phyloP scores from a whole-genome alignment of 2,888 invertebrate species.

The Eilema depressum region DNA sequence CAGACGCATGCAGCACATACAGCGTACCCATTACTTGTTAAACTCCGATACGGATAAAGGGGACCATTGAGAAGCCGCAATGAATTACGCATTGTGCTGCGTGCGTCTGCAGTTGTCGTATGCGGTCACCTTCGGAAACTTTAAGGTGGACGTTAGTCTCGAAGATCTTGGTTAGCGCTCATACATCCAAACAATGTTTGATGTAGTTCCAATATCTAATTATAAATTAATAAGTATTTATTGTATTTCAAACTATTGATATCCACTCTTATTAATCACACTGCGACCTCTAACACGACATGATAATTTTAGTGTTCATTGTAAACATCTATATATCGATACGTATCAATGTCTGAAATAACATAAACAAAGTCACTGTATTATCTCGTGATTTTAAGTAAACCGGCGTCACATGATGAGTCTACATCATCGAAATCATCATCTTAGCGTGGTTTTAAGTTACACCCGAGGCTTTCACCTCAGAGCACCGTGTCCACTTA shows the following conservation, averaged over 20 bases:
- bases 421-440: neutral
- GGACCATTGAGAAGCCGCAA: no score
- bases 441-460: neutral
- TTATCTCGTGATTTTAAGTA: neutral
- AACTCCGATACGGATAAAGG: no score
- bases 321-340: constrained; percentile 7
- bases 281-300: neutral
- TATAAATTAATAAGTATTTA: neutral
- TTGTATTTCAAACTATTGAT: neutral
- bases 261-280: neutral
- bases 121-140: no score
- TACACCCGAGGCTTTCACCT: neutral
- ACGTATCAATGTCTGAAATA: neutral
- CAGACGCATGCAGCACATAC: no score
- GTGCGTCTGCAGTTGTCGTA: no score
- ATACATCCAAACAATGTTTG: no score
- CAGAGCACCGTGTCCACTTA: no score
- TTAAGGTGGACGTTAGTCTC: no score
- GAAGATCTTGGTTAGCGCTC: no score
- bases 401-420: neutral
- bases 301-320: neutral
- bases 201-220: no score
- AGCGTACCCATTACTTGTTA: no score
- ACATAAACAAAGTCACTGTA: neutral
- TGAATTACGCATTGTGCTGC: no score